Conservation (phyloP, 2,797 vertebrate species). For the Rousettus madagascariensis region DNA sequence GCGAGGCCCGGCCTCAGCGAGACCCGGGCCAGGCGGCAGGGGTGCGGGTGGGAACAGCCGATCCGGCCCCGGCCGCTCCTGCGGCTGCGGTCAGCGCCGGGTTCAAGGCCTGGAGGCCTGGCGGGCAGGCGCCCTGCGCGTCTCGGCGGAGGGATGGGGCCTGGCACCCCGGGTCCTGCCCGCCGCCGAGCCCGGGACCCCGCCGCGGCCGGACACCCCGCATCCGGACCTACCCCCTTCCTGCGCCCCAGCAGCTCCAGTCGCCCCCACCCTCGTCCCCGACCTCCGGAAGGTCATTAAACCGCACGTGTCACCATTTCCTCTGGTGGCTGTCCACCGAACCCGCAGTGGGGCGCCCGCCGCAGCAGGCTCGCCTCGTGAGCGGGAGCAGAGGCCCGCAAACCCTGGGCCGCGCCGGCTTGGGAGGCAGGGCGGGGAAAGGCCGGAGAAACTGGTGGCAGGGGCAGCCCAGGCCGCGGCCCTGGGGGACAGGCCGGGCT, state of each 20-base stretch:
- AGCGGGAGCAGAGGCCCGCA: background rate
- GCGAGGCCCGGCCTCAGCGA: background rate
- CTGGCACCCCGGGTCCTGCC: rapidly evolving
- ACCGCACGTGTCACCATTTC: rapidly evolving
- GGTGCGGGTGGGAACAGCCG: background rate
- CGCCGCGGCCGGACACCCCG: background rate
- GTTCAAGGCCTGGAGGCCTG: background rate
- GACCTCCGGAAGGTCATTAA: background rate
- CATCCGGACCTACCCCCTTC: background rate
- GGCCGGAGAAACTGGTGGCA: rapidly evolving
- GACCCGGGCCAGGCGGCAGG: rapidly evolving
- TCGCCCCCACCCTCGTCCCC: rapidly evolving
- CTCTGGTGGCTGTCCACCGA: background rate
- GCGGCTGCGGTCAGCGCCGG: rapidly evolving
- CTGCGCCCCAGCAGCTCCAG: background rate
- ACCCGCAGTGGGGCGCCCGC: rapidly evolving
- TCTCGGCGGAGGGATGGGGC: background rate
- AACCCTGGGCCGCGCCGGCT: background rate
- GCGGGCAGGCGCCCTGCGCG: background rate
- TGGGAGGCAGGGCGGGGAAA: background rate
- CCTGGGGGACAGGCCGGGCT: background rate
- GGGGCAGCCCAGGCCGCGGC: too few relatives aligned
- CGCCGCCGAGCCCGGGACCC: rapidly evolving
- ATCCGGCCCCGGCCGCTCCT: background rate
- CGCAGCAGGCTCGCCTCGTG: rapidly evolving